Evolutionary conservation across 2,797 vertebrate species (phyloP).

Genomic region (Spinus pinus): DNA sequence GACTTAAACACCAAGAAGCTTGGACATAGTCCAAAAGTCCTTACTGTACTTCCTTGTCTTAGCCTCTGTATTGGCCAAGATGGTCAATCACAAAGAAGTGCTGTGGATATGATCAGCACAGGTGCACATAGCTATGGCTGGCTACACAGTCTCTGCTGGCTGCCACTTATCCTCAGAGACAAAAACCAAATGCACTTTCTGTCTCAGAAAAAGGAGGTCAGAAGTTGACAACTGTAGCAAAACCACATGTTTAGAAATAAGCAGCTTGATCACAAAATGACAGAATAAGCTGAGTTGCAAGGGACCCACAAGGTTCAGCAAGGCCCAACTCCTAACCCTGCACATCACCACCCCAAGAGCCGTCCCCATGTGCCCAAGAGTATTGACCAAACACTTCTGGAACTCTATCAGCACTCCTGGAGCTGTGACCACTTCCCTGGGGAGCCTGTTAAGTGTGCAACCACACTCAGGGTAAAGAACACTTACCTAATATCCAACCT

Average conservation of each 20-base stretch:
- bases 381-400: fast-evolving
- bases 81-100: neutral
- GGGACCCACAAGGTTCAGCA: neutral
- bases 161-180: neutral
- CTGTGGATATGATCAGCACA: neutral
- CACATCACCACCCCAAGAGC: neutral
- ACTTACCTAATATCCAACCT: neutral
- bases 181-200: neutral
- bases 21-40: neutral
- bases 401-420: neutral
- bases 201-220: neutral
- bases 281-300: neutral
- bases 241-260: neutral
- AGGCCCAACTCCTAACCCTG: neutral
- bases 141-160: neutral
- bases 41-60: neutral
- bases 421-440: neutral
- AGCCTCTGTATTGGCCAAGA: neutral
- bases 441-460: neutral
- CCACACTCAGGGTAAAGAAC: neutral
- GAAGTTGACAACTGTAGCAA: neutral
- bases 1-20: neutral
- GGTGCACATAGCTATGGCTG: neutral
- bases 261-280: neutral
- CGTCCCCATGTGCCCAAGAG: fast-evolving